phyloP scores from a whole-genome alignment of 2,797 vertebrate genomes.

The Periophthalmus magnuspinnatus region DNA sequence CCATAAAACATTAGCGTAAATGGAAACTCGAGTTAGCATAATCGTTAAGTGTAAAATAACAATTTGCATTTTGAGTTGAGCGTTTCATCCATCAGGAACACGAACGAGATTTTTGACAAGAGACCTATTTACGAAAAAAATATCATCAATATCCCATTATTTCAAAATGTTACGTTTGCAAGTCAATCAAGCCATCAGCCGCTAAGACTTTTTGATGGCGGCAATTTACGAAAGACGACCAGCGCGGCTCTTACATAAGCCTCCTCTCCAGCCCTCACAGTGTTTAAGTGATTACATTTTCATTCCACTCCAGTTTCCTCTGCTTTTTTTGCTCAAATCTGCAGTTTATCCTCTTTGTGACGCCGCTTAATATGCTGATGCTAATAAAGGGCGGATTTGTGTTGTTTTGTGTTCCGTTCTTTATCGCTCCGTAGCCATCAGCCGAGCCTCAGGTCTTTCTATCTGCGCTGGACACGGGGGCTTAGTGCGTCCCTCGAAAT shows the following conservation, averaged over 20 bases:
- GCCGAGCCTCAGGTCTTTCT: slow-evolving; percentile 66
- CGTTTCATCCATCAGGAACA: slow-evolving; percentile 49
- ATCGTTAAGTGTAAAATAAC: slow-evolving; percentile 29
- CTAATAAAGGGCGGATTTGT: slow-evolving; percentile 70
- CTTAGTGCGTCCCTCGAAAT: slow-evolving; percentile 81
- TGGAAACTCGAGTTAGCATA: slow-evolving; percentile 23
- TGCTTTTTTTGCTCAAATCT: slow-evolving; percentile 54
- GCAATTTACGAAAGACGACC: slow-evolving; percentile 63
- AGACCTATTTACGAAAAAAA: slow-evolving; percentile 47
- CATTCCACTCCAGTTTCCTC: slow-evolving; percentile 64
- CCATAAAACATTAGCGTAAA: slow-evolving; percentile 12
- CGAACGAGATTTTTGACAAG: slow-evolving; percentile 22
- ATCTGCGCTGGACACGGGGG: slow-evolving; percentile 71
- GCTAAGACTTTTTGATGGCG: slow-evolving; percentile 59
- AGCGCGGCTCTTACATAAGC: slow-evolving; percentile 63
- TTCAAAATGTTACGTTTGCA: slow-evolving; percentile 58
- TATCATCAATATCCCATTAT: slow-evolving; percentile 43
- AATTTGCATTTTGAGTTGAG: slow-evolving; percentile 20
- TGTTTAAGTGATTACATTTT: slow-evolving; percentile 72
- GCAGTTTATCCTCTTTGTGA: slow-evolving; percentile 55
- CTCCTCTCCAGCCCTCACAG: slow-evolving; percentile 65
- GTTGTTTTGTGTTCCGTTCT: slow-evolving; percentile 57
- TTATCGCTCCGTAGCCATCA: slow-evolving; percentile 66
- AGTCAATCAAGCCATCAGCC: slow-evolving; percentile 69
- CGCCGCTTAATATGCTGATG: slow-evolving; percentile 65